These are phyloP conservation scores for Hybognathus amarus DNA, from an alignment of 2,797 vertebrate species.

Conservation along the genomic window DNA sequence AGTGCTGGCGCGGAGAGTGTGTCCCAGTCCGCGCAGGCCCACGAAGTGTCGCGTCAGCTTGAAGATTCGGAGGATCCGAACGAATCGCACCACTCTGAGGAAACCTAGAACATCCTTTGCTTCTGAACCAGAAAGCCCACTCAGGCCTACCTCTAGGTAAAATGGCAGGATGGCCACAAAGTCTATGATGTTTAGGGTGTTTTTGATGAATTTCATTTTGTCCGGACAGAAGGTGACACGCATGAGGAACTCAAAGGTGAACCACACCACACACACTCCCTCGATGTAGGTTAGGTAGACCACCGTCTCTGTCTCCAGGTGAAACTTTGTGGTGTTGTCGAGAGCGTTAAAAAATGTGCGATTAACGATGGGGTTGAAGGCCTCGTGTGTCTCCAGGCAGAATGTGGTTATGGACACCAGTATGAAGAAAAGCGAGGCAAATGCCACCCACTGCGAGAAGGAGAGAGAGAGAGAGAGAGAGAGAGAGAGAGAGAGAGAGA, in stretches of 20 bases:
- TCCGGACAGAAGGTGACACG: slow-evolving; percentile 89
- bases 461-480: slow-evolving; percentile 62
- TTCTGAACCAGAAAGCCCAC: slow-evolving; percentile 88
- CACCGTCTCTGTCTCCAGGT: slow-evolving; percentile 86
- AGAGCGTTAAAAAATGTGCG: slow-evolving; percentile 83
- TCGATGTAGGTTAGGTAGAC: slow-evolving; percentile 91
- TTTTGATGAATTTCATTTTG: slow-evolving; percentile 90
- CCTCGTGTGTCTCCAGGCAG: slow-evolving; percentile 90
- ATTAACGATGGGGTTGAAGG: slow-evolving; percentile 89
- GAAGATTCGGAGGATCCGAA: slow-evolving; percentile 90
- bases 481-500: too few species aligned
- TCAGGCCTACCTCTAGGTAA: slow-evolving; percentile 90
- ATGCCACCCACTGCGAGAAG: slow-evolving; percentile 85
- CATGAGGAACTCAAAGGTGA: slow-evolving; percentile 92
- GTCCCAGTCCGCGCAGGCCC: slow-evolving; percentile 86
- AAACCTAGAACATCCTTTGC: slow-evolving; percentile 92
- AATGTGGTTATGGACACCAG: slow-evolving; percentile 92
- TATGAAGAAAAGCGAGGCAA: slow-evolving; percentile 92
- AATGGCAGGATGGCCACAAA: slow-evolving; percentile 92
- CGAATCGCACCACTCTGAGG: slow-evolving; percentile 87
- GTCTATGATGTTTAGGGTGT: slow-evolving; percentile 91
- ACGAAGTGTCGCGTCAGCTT: slow-evolving; percentile 91
- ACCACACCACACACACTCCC: slow-evolving; percentile 91
- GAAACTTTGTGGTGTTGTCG: slow-evolving; percentile 83
- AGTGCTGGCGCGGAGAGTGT: slow-evolving; percentile 90